Evolutionary conservation across 1,140 invertebrate species (phyloP), one percentile per base, ranked within the genome.

Genomic region (Nomia melanderi): DNA sequence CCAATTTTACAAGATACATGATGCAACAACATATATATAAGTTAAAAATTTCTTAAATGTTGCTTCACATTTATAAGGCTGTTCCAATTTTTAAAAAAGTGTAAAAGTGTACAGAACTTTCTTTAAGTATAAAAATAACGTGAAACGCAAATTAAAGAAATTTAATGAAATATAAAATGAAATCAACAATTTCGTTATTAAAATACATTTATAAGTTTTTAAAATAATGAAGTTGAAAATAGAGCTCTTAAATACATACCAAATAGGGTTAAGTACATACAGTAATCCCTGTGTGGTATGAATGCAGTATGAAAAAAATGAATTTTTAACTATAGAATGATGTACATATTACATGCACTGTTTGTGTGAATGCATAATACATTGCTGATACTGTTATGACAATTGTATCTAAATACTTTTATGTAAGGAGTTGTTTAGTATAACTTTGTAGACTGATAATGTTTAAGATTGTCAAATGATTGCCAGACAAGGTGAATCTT

Each of bases 401-500:
- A 82, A 82, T 44, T 73, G 63, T 82, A 62, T 84, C 64, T 50
- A 62, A 78, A 67, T 84, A 82, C 67, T 65, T 82, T 77, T 84
- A 82, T 53, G 20, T 88, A 86, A 89, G 80, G 77, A 78, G 78
- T 62, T 41, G 82, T 87, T 88, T 91, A 91, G 90, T 89, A 90
- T 90, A 90, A 88, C 84, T 82, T 90, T 79, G 89, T 91, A 91
- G 90, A 91, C 90, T 91, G 90, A 90, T 90, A 90, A 85, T 88
- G 86, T 84, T 86, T 91, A 91, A 91, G 90, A 86, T 89, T 86
- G 78, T 90, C 87, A 86, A 81, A 86, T 82, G 82, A 86, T 87
- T 84, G 77, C 74, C 78, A 47, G 82, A 59, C 57, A 74, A 81
- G 62, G 67, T 63, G 39, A 54, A 83, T 12, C 56, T 84, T 84